These are phyloP conservation scores for Taurulus bubalis DNA, from an alignment of 2,113 vertebrate species.

Conservation along the genomic window DNA sequence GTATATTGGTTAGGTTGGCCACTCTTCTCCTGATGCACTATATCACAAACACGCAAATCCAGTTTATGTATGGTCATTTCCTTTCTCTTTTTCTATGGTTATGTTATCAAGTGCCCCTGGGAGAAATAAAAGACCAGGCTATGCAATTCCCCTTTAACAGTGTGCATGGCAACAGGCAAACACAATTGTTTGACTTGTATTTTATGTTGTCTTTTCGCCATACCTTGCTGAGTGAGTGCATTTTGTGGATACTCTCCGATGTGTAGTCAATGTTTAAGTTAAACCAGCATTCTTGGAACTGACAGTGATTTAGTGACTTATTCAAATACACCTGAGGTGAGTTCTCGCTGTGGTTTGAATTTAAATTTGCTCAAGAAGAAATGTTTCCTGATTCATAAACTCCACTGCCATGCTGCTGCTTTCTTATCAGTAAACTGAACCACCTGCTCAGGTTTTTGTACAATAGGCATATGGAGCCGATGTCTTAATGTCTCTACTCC, in stretches of 20 bases:
- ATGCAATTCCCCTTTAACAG: not conserved
- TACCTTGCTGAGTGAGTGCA: not conserved
- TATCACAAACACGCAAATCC: constrained; percentile 32
- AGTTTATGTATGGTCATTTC: constrained; percentile 55
- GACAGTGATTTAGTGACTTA: constrained; percentile 22
- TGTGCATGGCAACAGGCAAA: constrained; percentile 13
- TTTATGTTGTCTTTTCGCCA: not conserved
- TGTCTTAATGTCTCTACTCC: not conserved
- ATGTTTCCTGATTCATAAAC: constrained; percentile 31
- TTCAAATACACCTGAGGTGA: constrained; percentile 16
- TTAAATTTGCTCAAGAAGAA: constrained; percentile 28
- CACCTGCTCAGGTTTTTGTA: constrained; percentile 34
- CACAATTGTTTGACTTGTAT: not conserved
- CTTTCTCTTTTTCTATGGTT: constrained; percentile 46
- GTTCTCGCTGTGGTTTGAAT: constrained; percentile 17
- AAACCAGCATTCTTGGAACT: constrained; percentile 3
- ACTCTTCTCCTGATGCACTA: constrained; percentile 4
- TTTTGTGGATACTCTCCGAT: constrained; percentile 2
- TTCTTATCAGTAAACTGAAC: constrained; percentile 31
- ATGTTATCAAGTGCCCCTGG: constrained; percentile 57
- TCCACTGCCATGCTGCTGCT: constrained; percentile 10
- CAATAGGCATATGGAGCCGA: constrained; percentile 1
- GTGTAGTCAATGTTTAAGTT: not conserved
- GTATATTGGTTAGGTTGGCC: not conserved
- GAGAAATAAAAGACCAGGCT: constrained; percentile 12